Evolutionary conservation across 2,113 vertebrate species (phyloP).

Genomic region (Gallinago undulata): DNA sequence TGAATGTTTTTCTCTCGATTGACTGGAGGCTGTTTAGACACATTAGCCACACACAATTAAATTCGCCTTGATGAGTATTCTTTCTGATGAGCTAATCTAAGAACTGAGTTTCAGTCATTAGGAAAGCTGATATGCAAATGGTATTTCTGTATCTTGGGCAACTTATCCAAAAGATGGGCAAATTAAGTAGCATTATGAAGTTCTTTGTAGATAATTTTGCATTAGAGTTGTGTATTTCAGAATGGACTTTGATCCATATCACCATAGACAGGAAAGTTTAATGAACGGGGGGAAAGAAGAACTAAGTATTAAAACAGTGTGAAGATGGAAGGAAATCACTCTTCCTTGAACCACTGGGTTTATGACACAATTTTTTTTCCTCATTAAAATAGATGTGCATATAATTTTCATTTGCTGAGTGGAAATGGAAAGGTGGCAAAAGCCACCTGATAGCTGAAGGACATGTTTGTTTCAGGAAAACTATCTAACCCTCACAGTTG

Average conservation of each 20-base stretch:
- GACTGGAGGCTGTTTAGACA: neutral
- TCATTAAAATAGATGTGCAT: neutral
- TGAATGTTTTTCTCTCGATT: neutral
- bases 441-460: neutral
- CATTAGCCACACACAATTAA: neutral
- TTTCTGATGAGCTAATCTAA: conserved; percentile 8
- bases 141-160: neutral
- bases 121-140: neutral
- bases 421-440: neutral
- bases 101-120: neutral
- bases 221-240: neutral
- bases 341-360: neutral
- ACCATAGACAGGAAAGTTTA: neutral
- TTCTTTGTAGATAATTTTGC: neutral
- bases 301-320: neutral
- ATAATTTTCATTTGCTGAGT: neutral
- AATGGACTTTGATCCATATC: neutral
- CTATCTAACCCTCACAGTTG: neutral
- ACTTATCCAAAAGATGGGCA: neutral
- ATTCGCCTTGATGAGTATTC: neutral
- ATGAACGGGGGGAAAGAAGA: neutral
- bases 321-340: neutral
- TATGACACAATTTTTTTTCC: neutral
- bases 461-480: neutral
- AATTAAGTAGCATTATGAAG: neutral